Conservation (phyloP, 1,140 invertebrate genomes). For the Pseudomyrmex dendroicus region DNA sequence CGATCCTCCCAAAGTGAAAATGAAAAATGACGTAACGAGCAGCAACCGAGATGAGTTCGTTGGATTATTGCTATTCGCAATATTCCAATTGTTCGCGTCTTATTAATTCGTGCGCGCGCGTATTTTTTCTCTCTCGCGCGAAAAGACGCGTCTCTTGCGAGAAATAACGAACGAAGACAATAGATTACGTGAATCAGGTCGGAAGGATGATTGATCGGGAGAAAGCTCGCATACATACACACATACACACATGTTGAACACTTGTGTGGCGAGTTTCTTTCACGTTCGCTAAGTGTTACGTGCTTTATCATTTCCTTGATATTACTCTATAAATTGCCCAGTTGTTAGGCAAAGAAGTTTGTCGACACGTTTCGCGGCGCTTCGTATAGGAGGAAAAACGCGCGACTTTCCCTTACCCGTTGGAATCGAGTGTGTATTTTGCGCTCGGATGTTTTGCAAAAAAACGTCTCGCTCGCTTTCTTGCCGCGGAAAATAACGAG, state of each 20-base stretch:
- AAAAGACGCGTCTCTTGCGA: slow-evolving; percentile 32
- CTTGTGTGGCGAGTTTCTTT: slow-evolving; percentile 9
- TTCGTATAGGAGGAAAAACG: slow-evolving; percentile 25
- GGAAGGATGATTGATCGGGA: slow-evolving; percentile 55
- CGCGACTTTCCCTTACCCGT: slow-evolving; percentile 42
- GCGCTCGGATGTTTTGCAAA: slow-evolving; percentile 8
- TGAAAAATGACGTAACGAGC: slow-evolving; percentile 14
- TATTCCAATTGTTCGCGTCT: slow-evolving; percentile 8
- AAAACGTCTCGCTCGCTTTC: slow-evolving; percentile 11
- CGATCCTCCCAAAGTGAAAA: neutral
- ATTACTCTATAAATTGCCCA: slow-evolving; percentile 19
- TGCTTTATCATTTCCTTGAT: slow-evolving; percentile 23
- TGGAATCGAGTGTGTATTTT: neutral
- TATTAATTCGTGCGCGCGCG: neutral
- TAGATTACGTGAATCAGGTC: slow-evolving; percentile 53
- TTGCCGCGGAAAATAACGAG: slow-evolving; percentile 41
- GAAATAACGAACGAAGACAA: slow-evolving; percentile 33
- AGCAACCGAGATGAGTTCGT: too few relatives aligned
- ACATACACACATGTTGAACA: neutral
- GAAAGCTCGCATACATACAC: slow-evolving; percentile 13
- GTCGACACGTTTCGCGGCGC: slow-evolving; percentile 29
- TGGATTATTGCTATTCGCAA: neutral
- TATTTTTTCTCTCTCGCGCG: neutral
- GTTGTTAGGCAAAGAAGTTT: slow-evolving; percentile 19
- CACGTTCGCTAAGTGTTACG: slow-evolving; percentile 14